Evolutionary conservation across 2,113 vertebrate genomes (phyloP).

Genomic region (Otus sunia): DNA sequence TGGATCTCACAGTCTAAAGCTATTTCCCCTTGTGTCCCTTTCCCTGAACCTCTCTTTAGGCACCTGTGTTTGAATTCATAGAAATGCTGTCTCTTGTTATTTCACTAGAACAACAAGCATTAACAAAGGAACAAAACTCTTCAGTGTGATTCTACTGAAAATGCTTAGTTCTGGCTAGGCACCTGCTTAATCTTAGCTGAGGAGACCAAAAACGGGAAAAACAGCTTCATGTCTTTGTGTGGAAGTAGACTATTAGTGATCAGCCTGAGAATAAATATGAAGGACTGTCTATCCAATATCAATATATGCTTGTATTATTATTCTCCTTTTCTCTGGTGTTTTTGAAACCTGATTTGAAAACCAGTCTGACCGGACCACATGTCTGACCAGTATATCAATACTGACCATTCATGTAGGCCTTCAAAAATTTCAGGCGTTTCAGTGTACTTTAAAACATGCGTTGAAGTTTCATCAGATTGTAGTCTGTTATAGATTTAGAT

Average conservation of each 20-base stretch:
- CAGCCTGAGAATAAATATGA: neutral
- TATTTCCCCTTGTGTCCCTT: neutral
- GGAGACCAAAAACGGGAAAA: neutral
- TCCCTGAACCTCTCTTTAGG: neutral
- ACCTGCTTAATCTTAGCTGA: neutral
- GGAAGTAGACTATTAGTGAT: neutral
- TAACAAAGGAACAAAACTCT: neutral
- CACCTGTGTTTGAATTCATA: neutral
- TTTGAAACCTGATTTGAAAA: neutral
- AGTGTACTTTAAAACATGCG: neutral
- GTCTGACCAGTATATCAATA: neutral
- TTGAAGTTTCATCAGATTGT: neutral
- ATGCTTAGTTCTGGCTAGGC: neutral
- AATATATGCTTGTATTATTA: neutral
- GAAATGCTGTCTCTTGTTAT: neutral
- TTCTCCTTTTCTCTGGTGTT: neutral
- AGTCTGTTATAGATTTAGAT: neutral
- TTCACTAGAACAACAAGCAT: neutral
- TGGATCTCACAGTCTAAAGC: neutral
- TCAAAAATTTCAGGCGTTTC: neutral
- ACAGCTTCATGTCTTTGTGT: neutral
- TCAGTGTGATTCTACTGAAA: neutral
- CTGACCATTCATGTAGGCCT: rapidly evolving
- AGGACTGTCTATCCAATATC: neutral
- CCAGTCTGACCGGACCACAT: neutral